Conservation (phyloP, 2,797 vertebrate genomes). For the Melanotaenia nigrans region DNA sequence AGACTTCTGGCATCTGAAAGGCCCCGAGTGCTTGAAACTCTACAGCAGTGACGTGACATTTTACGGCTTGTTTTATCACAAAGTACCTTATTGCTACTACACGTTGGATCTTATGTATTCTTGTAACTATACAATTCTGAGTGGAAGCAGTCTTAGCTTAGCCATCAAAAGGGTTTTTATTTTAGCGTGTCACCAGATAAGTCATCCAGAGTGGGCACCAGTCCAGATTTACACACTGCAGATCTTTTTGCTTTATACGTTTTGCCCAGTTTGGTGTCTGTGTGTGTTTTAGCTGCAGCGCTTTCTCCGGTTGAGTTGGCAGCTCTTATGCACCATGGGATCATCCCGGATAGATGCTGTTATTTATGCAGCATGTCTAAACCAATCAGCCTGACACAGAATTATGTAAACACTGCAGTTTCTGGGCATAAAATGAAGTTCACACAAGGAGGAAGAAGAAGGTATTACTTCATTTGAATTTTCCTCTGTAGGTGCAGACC, state of each 20-base stretch:
- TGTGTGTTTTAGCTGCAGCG: constrained; percentile 5
- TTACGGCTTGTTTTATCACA: constrained; percentile 1
- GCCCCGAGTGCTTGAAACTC: neutral
- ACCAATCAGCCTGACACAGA: constrained; percentile 75
- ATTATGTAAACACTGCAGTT: constrained; percentile 76
- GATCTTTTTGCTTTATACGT: constrained; percentile 34
- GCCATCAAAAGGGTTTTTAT: constrained; percentile 33
- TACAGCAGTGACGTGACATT: constrained; percentile 5
- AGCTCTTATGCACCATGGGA: constrained; percentile 66
- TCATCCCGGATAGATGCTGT: constrained; percentile 72
- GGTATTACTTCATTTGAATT: constrained; percentile 60
- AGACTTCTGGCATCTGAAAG: constrained; percentile 22
- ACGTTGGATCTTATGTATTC: constrained; percentile 12
- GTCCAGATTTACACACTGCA: constrained; percentile 26
- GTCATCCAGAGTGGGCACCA: constrained; percentile 28
- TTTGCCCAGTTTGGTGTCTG: constrained; percentile 30
- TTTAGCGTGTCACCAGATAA: constrained; percentile 25
- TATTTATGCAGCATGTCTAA: constrained; percentile 77
- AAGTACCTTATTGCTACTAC: constrained; percentile 15
- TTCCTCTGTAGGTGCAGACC: constrained; percentile 20
- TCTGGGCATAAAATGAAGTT: constrained; percentile 62
- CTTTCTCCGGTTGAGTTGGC: constrained; percentile 66
- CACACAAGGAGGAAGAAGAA: constrained; percentile 49
- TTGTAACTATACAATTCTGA: constrained; percentile 15
- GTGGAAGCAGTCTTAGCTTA: constrained; percentile 18